Conservation (phyloP, 2,797 vertebrate species). For the Sternotherus odoratus region DNA sequence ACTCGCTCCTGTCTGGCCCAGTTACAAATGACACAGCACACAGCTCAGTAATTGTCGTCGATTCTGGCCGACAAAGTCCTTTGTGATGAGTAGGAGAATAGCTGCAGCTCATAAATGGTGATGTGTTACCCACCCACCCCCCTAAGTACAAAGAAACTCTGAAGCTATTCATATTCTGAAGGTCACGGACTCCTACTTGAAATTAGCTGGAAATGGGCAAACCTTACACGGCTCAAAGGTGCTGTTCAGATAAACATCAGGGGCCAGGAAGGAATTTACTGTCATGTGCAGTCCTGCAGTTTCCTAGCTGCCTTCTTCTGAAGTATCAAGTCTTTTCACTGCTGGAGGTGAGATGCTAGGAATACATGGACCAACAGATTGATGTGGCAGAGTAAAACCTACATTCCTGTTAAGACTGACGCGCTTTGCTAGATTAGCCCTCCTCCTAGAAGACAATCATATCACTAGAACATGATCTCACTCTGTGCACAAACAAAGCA, state of each 20-base stretch:
- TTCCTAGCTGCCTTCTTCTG: neutral
- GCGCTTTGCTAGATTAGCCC: neutral
- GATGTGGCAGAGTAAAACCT: neutral
- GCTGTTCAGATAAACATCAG: neutral
- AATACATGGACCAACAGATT: neutral
- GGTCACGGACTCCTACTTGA: constrained; percentile 13
- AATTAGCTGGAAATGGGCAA: constrained; percentile 6
- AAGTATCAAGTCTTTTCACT: neutral
- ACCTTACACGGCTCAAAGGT: neutral
- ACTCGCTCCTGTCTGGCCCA: neutral
- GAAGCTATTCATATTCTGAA: constrained; percentile 42
- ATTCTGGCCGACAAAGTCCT: accelerated
- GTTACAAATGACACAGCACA: neutral
- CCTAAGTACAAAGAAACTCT: neutral
- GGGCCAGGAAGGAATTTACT: neutral
- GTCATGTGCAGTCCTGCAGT: neutral
- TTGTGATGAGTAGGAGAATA: constrained; percentile 5
- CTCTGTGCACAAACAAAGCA: neutral
- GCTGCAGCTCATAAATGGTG: neutral
- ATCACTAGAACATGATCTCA: neutral
- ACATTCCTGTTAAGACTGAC: neutral
- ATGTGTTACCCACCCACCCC: neutral
- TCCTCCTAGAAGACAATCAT: neutral
- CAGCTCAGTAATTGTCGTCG: neutral
- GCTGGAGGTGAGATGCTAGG: neutral